These are phyloP conservation scores for Trissoscelio sp. DNA, from an alignment of 2,888 invertebrate species.

Conservation along the genomic window DNA sequence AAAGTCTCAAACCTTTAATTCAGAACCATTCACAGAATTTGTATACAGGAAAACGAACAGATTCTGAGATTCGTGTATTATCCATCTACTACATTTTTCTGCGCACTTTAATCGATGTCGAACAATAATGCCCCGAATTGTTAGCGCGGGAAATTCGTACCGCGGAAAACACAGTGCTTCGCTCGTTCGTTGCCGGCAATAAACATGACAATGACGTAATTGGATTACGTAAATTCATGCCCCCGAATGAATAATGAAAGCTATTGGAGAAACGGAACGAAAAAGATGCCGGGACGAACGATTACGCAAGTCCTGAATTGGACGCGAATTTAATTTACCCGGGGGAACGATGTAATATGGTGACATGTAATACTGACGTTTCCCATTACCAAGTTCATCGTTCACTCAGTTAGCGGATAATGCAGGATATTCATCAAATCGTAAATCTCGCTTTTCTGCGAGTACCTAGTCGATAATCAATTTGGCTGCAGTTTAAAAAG, in stretches of 20 bases:
- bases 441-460: slow-evolving; percentile 42
- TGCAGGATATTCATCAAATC: slow-evolving; percentile 47
- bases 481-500: slow-evolving; percentile 20
- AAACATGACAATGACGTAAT: slow-evolving; percentile 67
- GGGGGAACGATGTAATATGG: slow-evolving; percentile 54
- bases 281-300: slow-evolving; percentile 53
- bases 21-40: no score
- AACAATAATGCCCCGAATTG: slow-evolving; percentile 46
- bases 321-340: slow-evolving; percentile 58
- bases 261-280: slow-evolving; percentile 49
- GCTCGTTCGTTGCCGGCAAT: slow-evolving; percentile 38
- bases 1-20: no score
- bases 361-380: slow-evolving; percentile 62
- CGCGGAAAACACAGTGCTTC: slow-evolving; percentile 43
- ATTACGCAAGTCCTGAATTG: slow-evolving; percentile 53
- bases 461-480: slow-evolving; percentile 44
- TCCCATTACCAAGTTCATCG: slow-evolving; percentile 64
- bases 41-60: no score
- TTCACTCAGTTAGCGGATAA: slow-evolving; percentile 40
- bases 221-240: slow-evolving; percentile 63
- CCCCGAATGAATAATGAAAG: slow-evolving; percentile 52
- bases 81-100: slow-evolving; percentile 24
- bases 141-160: slow-evolving; percentile 50
- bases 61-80: no score
- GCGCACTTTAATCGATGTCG: slow-evolving; percentile 47